These are phyloP conservation scores for Coturnix japonica DNA, from an alignment of 2,113 vertebrate species.

Conservation along the genomic window DNA sequence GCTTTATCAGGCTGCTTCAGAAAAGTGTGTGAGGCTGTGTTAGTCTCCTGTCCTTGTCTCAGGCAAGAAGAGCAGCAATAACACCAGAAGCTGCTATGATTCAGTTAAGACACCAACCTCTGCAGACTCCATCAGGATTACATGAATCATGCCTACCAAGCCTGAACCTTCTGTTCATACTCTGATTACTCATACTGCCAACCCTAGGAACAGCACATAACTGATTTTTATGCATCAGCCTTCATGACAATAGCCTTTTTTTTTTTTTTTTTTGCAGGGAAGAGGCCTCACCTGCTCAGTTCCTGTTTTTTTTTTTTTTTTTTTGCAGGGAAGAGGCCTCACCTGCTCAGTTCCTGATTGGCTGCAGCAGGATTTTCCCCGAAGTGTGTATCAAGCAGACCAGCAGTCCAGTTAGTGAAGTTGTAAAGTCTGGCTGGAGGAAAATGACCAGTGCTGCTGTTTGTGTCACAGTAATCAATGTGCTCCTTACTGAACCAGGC, in stretches of 20 bases:
- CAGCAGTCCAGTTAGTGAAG: background rate
- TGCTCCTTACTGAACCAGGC: background rate
- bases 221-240: background rate
- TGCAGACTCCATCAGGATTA: constrained; percentile 16
- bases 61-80: background rate
- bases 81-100: constrained; percentile 6
- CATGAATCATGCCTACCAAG: constrained; percentile 25
- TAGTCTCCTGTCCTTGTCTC: background rate
- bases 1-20: background rate
- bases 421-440: background rate
- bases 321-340: background rate
- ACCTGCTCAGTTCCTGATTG: background rate
- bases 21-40: background rate
- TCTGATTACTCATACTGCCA: constrained; percentile 28
- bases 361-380: background rate
- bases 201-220: background rate
- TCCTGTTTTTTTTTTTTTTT: background rate
- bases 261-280: background rate
- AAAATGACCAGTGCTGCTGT: background rate
- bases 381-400: background rate
- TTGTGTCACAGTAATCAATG: background rate
- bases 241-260: background rate
- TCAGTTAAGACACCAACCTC: constrained; percentile 28
- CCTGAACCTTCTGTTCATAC: background rate
- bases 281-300: background rate